Percentiles rank a stretch among this genome's conserved stretches.
These are phyloP conservation scores for Pandemis heparana DNA, from an alignment of 2,888 invertebrate genomes.

Conservation along the genomic window DNA sequence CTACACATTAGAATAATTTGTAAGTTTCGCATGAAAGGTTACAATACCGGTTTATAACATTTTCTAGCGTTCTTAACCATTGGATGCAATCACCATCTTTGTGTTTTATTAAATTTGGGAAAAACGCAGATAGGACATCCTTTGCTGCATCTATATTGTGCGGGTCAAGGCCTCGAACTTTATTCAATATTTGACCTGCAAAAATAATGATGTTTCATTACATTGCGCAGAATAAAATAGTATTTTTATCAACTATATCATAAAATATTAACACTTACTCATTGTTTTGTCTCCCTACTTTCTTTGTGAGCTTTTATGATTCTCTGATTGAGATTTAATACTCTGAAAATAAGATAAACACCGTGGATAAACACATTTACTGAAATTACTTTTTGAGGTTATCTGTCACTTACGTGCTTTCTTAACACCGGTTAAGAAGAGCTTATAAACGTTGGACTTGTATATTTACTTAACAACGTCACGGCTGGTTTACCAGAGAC, in stretches of 20 bases:
- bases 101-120: constrained; percentile 66
- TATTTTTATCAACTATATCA: not conserved
- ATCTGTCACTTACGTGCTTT: not conserved
- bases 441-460: not conserved
- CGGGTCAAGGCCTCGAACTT: constrained; percentile 69
- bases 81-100: constrained; percentile 56
- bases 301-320: not conserved
- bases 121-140: constrained; percentile 65
- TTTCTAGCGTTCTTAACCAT: constrained; percentile 67
- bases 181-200: constrained; percentile 72
- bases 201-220: constrained; percentile 38
- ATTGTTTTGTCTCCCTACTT: constrained; percentile 44
- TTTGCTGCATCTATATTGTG: constrained; percentile 75
- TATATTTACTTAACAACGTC: not conserved
- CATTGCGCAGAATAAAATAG: not conserved
- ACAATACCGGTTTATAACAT: constrained; percentile 70
- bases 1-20: constrained; percentile 12
- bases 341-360: constrained; percentile 23
- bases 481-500: not conserved
- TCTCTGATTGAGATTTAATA: not conserved
- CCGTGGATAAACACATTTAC: constrained; percentile 20
- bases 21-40: constrained; percentile 55
- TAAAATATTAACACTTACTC: constrained; percentile 51
- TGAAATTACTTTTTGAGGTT: constrained; percentile 23
- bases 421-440: not conserved